Evolutionary conservation across 2,888 invertebrate species (phyloP), one percentile per base, ranked within the genome.

Genomic region (Cephus sareptanus): DNA sequence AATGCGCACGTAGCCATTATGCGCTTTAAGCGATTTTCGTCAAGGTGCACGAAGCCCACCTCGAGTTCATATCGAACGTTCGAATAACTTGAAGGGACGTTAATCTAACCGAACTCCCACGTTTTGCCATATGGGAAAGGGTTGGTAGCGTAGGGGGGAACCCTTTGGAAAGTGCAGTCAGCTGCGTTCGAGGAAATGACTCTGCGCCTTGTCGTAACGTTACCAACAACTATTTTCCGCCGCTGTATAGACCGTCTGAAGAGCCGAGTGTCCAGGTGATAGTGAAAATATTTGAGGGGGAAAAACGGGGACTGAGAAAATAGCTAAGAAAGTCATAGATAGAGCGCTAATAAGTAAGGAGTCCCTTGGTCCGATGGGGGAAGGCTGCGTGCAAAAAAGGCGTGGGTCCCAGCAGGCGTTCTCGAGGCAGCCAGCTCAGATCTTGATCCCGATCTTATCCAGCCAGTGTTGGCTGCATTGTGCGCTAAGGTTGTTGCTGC

Each of bases 351-450:
- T 56, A 56, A 56, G 56, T 56, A 23, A 56, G 56, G 23, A 23
- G 23, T 56, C 9, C 6, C 56, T 56, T 2, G 56, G 56, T 23
- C 56, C 15, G 6, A 40, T 6, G 2, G 9, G 79, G 79, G 83
- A 83, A 83, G 85, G 86, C 83, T 85, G 86, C 84, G 86, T 83
- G 85, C 86, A 87, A 89, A 87, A 89, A 88, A 88, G 87, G 86
- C 85, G 86, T 86, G 85, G 87, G 87, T 87, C 89, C 84, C 88
- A 89, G 88, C 89, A 84, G 89, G 88, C 86, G 86, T 88, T 87
- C 87, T 86, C 85, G 83, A 84, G 85, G 85, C 84, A 85, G 86
- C 56, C 84, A 85, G 86, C 88, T 86, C 82, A 85, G 81, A 83
- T 83, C 83, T 79, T 82, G 85, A 86, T 88, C 84, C 85, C 83